Evolutionary conservation across 2,113 vertebrate genomes (phyloP), one percentile per base, ranked within the genome.

Genomic region (Paralichthys olivaceus): DNA sequence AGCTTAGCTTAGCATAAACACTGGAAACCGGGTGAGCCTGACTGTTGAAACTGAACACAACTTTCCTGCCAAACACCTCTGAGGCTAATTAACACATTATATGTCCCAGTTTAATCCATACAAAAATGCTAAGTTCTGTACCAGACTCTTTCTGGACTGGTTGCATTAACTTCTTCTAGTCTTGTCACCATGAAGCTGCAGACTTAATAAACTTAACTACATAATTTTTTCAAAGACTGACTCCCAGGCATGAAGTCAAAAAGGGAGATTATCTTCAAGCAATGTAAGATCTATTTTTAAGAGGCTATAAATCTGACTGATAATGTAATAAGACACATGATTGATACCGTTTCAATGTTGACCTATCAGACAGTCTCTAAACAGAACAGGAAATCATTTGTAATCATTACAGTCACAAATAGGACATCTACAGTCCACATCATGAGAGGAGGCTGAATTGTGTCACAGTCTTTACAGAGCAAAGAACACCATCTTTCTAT

Each of bases 291-390:
- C 62, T 61, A 53, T 72, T 32, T 84, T 65, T 22, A 59, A 75
- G 71, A 81, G 74, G 64, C 37, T n/a, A 61, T 76, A 75, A 83
- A 89, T 79, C 75, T 75, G 56, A 65, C 47, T 68, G 75, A 83
- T 65, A 64, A 54, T 75, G 71, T 79, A 79, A 73, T 22, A 62
- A 59, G 32, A 72, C 71, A 75, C 56, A 37, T 79, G 76, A 81
- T 32, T 70, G 58, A 77, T 78, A 83, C 19, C 11, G n/a, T 75
- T 68, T 68, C 67, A 37, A 57, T 37, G 69, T 11, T 74, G 74
- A 81, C 72, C 72, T 88, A 91, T 90, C 84, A 71, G 37, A 60
- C 53, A 63, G 70, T 29, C 79, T 65, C 88, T 89, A 90, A 91
- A 93, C 69, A 37, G 65, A 8, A 14, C 55, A 81, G 79, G 74